Percentiles rank a stretch among this genome's conserved stretches.
Evolutionary conservation across 2,888 invertebrate genomes (phyloP).

Genomic region (Meandrusa payeni): DNA sequence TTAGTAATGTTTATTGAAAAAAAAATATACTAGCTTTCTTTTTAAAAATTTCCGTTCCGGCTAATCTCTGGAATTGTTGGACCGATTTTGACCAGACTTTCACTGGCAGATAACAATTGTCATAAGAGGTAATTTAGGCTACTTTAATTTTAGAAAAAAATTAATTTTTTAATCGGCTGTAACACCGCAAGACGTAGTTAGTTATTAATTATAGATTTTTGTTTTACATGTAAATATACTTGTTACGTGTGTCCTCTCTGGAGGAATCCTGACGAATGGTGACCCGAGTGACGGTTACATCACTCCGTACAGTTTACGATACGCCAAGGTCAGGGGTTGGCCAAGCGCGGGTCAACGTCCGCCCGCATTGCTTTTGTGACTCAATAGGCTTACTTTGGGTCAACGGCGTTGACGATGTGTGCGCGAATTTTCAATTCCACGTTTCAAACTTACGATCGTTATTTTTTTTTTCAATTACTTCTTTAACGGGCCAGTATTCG

Average conservation of each 20-base stretch:
- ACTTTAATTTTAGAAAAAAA: too few species aligned
- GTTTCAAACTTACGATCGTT: background rate
- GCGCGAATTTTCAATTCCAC: conserved; percentile 18
- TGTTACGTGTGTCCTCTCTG: conserved; percentile 47
- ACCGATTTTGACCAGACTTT: too few species aligned
- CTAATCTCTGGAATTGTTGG: too few species aligned
- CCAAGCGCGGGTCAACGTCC: conserved; percentile 70
- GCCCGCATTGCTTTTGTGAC: conserved; percentile 48
- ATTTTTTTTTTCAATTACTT: background rate
- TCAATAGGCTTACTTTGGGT: conserved; percentile 25
- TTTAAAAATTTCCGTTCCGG: too few species aligned
- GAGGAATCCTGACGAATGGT: conserved; percentile 35
- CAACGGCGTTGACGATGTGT: conserved; percentile 6
- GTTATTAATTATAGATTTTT: too few species aligned
- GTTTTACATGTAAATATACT: too few species aligned
- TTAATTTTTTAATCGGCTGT: too few species aligned
- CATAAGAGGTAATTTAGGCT: too few species aligned
- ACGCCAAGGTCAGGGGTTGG: conserved; percentile 79
- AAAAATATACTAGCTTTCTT: too few species aligned
- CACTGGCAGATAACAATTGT: too few species aligned
- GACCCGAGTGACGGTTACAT: conserved; percentile 60
- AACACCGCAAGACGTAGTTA: too few species aligned
- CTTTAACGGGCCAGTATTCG: background rate
- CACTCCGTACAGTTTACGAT: conserved; percentile 67
- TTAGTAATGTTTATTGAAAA: too few species aligned